Base-by-base conservation (phyloP, 2,113 vertebrate genomes). In the Sigmodon hispidus region DNA sequence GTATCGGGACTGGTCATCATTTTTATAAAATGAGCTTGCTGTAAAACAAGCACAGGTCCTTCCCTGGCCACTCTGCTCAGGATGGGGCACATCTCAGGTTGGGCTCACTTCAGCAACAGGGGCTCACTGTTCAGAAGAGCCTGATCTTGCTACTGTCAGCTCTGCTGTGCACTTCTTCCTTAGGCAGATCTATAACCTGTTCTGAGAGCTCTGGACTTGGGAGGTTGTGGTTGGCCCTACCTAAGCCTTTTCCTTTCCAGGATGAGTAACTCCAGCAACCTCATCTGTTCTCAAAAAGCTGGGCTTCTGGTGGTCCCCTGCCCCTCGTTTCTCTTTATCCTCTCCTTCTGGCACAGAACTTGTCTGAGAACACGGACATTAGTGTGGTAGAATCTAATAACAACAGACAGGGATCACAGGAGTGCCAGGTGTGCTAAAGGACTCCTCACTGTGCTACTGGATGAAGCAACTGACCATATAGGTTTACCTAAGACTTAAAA, bases 81-180 rank as follows among this genome's bases (percentile, higher is more conserved):
- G 34, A 8, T 69, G 63, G 63, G 7, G 29, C 13, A 26, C 40
- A 43, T 87, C 34, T 65, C 73, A 63, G 40, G 36, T 52, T 87
- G 2, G 1, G 21, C 22, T 94, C 6, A 76, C 22, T 7, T 52
- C 29, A 80, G 45, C 31, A 5, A 17, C 7, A 29, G 22, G 29
- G 21, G 7, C 65, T 93, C 57, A 21, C 55, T 72, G 31, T 24
- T 55, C 31, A 29, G 22, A 9, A 75, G 50, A 22, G 16, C 9
- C 17, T 45, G 1, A 0, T 40, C 48, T 1, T 92, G 45, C n/a
- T 55, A 1, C 29, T 43, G 16, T 9, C 3, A 0, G 29, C 2
- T 65, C 13, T 29, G 5, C 50, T 48, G 9, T 8, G 34, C 11
- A 7, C 21, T 29, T 2, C 40, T 69, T 92, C 79, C 52, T 69